Evolutionary conservation across 1,140 invertebrate species (phyloP).

Genomic region (Brachionus angularis): DNA sequence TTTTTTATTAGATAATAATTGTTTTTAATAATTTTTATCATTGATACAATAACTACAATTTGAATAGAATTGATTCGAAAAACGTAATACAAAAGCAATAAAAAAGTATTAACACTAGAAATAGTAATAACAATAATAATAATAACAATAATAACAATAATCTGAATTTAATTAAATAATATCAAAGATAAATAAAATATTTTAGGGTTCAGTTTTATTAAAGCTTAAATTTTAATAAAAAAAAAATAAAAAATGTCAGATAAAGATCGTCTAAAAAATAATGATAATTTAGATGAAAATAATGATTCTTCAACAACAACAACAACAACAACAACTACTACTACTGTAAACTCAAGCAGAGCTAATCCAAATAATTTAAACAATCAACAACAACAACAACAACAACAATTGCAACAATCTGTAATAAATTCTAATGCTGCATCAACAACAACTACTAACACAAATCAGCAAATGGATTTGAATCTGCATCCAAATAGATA

Average conservation of each 20-base stretch:
- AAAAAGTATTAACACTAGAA: too few species aligned
- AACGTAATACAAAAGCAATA: too few species aligned
- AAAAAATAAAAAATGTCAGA: slow-evolving; percentile 18
- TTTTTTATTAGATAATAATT: too few species aligned
- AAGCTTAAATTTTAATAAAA: slow-evolving; percentile 15
- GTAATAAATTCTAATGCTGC: not conserved
- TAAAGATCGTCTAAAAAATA: slow-evolving; percentile 25
- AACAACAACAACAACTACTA: slow-evolving; percentile 37
- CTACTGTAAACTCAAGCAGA: slow-evolving; percentile 25
- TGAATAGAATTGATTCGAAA: too few species aligned
- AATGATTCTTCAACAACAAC: slow-evolving; percentile 42
- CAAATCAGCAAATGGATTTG: slow-evolving; percentile 11
- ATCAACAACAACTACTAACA: too few species aligned
- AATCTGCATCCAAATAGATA: not conserved
- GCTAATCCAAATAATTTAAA: not conserved
- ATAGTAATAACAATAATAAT: too few species aligned
- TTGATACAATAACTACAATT: too few species aligned
- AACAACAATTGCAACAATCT: not conserved
- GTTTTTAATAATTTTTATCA: too few species aligned
- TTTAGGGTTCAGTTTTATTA: slow-evolving; percentile 35
- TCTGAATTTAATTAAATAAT: too few species aligned
- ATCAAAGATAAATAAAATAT: slow-evolving; percentile 1
- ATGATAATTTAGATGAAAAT: slow-evolving; percentile 33
- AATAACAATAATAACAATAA: too few species aligned
- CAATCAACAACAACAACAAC: not conserved